Percentiles rank a stretch among this genome's conserved stretches.
Conservation (phyloP, 1,140 invertebrate genomes). For the Oscheius sp. region DNA sequence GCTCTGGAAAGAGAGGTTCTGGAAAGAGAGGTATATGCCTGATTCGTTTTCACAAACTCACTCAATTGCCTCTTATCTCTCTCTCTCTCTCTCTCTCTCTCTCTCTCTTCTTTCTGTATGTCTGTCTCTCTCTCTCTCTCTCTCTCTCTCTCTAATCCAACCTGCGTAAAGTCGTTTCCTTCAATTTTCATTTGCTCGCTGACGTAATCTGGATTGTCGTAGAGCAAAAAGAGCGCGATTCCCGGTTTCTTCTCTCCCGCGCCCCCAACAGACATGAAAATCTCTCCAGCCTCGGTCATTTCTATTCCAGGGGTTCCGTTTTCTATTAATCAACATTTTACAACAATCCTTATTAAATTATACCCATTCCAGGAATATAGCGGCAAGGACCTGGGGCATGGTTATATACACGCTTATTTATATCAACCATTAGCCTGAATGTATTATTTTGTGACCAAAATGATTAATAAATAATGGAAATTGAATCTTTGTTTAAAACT, state of each 20-base stretch:
- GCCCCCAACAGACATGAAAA: neutral
- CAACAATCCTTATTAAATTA: neutral
- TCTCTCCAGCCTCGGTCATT: neutral
- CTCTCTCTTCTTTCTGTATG: neutral
- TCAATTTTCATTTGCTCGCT: neutral
- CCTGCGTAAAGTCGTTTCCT: neutral
- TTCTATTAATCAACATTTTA: neutral
- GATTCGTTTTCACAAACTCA: no score
- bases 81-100: neutral
- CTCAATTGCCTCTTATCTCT: neutral
- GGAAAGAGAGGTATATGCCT: no score
- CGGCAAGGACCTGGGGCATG: slow-evolving; percentile 30
- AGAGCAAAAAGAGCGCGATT: neutral
- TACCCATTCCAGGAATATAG: slow-evolving; percentile 13
- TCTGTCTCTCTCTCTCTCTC: no score
- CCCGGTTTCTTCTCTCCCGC: neutral
- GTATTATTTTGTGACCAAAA: neutral
- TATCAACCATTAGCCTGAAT: slow-evolving; percentile 23
- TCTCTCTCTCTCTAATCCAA: no score
- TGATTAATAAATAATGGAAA: neutral
- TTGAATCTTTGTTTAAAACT: neutral
- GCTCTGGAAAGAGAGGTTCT: neutral
- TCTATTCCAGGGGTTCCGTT: slow-evolving; percentile 20
- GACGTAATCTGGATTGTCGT: neutral
- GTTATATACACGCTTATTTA: slow-evolving; percentile 34